Evolutionary conservation across 1,140 invertebrate species (phyloP), one percentile per base, ranked within the genome.

Genomic region (Luehdorfia chinensis): DNA sequence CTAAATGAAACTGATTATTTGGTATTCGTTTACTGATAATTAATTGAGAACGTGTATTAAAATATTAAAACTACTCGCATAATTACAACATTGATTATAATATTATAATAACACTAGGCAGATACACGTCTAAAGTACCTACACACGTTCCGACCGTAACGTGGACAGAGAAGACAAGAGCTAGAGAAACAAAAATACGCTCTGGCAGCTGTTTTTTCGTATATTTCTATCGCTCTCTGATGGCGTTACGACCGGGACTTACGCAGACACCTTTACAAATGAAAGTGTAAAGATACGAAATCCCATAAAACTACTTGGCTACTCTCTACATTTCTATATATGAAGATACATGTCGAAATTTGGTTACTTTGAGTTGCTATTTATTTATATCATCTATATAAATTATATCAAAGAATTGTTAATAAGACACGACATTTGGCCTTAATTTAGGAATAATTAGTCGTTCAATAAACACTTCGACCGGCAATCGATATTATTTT

Each of bases 1-100:
- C 39, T 28, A 30, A 43, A 15, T 15, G 39, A 43, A 43, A 30
- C 27, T 28, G 25, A 28, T 43, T 28, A 43, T 43, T 43, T 43
- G 39, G 39, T 25, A 14, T 43, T 30, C 16, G 39, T 43, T 5
- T 12, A 12, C 1, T 43, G 27, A 43, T 15, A 11, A 41, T 25
- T 30, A 18, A 30, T 18, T 15, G 25, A 43, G 23, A 43, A 43
- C n/a, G n/a, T 30, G 27, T 30, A 43, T 16, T 37, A 30, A 14
- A 30, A 43, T 34, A n/a, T 34, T 18, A 4, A 34, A n/a, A 34
- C 14, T 30, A 30, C 15, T 18, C 15, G 19, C 16, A 8, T 34
- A 34, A 18, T 34, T 18, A 18, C 15, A n/a, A n/a, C n/a, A 34
- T 43, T 14, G 13, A 43, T 43, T 30, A 28, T 14, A 27, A 27